Evolutionary conservation across 2,113 vertebrate species (phyloP).

Genomic region (Candoia aspera): DNA sequence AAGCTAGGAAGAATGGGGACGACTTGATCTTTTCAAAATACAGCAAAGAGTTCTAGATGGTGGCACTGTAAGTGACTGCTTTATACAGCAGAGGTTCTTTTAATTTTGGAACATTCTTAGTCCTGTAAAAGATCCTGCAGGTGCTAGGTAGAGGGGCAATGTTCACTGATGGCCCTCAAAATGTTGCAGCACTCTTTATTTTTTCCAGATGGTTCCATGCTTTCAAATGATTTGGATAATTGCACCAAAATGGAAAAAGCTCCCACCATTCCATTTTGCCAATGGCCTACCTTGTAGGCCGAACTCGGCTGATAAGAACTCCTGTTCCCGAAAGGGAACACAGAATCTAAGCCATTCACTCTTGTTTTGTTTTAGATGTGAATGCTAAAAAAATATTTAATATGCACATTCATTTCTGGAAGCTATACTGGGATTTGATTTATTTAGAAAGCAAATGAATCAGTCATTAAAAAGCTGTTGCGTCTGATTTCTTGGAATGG

Average conservation of each 20-base stretch:
- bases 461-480: conserved; percentile 9
- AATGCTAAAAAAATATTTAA: conserved; percentile 15
- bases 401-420: background rate
- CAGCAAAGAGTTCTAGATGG: background rate
- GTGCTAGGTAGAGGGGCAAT: background rate
- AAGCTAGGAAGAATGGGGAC: too few species aligned
- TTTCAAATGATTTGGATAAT: background rate
- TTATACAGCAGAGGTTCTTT: background rate
- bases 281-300: background rate
- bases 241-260: background rate
- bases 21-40: background rate
- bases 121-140: background rate
- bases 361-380: background rate
- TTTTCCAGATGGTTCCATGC: background rate
- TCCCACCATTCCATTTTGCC: background rate
- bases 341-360: background rate
- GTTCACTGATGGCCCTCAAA: too few species aligned
- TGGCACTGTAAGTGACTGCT: background rate
- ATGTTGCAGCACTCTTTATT: background rate
- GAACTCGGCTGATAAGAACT: background rate
- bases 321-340: background rate
- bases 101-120: background rate
- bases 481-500: conserved; percentile 16
- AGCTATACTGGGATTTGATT: conserved; percentile 36
- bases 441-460: conserved; percentile 43